These are phyloP conservation scores for Prorops nasuta DNA, from an alignment of 1,140 invertebrate species.

Conservation along the genomic window DNA sequence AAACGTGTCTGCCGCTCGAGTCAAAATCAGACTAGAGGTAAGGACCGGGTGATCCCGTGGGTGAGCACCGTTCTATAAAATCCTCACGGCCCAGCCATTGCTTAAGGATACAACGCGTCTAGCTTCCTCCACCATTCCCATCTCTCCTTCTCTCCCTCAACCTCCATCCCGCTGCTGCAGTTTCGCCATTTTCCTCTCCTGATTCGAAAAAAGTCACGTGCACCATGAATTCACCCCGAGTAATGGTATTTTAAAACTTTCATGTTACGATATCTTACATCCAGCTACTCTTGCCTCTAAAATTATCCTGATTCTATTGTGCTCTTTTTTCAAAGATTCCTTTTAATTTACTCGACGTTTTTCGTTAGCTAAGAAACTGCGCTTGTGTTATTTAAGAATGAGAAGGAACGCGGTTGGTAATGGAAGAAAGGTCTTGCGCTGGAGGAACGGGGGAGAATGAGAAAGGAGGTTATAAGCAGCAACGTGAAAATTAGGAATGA, in stretches of 20 bases:
- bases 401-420: constrained; percentile 1
- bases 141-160: background rate
- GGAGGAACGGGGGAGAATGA: background rate
- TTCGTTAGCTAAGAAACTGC: too few species aligned
- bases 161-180: background rate
- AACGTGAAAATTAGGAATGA: constrained; percentile 32
- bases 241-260: too few species aligned
- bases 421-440: background rate
- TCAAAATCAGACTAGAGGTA: constrained; percentile 23
- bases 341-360: too few species aligned
- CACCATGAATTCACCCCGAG: too few species aligned
- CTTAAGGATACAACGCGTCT: constrained; percentile 15
- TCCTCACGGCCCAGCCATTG: constrained; percentile 30
- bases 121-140: background rate
- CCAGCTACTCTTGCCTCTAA: too few species aligned
- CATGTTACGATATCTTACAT: too few species aligned
- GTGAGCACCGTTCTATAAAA: constrained; percentile 19
- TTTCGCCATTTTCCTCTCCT: too few species aligned
- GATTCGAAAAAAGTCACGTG: too few species aligned
- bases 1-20: constrained; percentile 9
- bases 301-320: too few species aligned
- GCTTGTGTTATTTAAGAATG: too few species aligned
- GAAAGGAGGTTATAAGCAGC: constrained; percentile 7
- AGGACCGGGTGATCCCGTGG: constrained; percentile 14
- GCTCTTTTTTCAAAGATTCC: too few species aligned